phyloP scores from a whole-genome alignment of 2,797 vertebrate species.

The Hozukius guyotensis region DNA sequence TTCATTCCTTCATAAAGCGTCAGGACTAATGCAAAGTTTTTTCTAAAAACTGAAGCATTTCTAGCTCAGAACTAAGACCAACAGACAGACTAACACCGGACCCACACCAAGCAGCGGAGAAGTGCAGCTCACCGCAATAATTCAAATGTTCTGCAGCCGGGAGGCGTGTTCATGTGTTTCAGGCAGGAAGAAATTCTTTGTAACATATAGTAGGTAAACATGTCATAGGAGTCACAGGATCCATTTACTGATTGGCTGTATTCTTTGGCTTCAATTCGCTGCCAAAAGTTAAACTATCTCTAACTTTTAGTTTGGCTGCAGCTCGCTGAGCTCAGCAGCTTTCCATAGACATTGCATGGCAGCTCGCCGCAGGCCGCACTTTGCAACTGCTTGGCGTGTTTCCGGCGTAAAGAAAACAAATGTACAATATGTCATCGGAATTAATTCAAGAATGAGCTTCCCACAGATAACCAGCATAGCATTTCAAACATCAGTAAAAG shows the following conservation, averaged over 20 bases:
- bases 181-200: neutral
- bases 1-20: neutral
- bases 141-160: fast-evolving
- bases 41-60: neutral
- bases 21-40: too few relatives aligned
- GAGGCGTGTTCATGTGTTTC: neutral
- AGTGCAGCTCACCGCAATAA: too few relatives aligned
- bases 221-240: neutral
- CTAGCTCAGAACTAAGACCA: neutral
- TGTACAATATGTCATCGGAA: neutral
- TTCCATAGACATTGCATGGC: too few relatives aligned
- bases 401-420: neutral
- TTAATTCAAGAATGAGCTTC: neutral
- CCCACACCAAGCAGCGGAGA: too few relatives aligned
- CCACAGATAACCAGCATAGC: neutral
- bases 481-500: neutral
- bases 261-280: neutral
- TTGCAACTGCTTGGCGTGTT: fast-evolving
- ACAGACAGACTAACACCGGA: neutral
- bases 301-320: neutral
- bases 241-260: neutral
- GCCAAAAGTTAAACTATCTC: neutral
- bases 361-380: too few relatives aligned
- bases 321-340: too few relatives aligned
- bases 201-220: neutral